Base-by-base conservation (phyloP, 1,140 invertebrate genomes). In the Macrobrachium rosenbergii region DNA sequence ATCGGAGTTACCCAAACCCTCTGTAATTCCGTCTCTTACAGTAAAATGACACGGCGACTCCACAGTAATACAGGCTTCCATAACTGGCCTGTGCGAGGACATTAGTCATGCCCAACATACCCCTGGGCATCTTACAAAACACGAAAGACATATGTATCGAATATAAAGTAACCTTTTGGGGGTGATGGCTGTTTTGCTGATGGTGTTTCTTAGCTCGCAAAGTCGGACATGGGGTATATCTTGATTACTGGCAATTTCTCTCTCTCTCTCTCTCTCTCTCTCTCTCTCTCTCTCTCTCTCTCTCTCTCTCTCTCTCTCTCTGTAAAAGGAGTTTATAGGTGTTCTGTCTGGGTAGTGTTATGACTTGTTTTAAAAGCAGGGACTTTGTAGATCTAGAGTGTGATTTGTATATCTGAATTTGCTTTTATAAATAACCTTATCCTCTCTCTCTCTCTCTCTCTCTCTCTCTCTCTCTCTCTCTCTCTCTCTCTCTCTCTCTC, bases 401-500 rank as follows among this genome's bases (percentile, higher is more conserved):
- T 5, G 2, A 73, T 73, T 21, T 28, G 69, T 75, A 43, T 0
- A 28, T 75, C 16, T 75, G 0, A 28, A 43, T 75, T 6, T 75
- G 6, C 43, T 10, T 75, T 6, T 75, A 28, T 75, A 43, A 11
- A 2, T 75, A 21, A 8, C 8, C 12, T 69, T 10, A 21, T 16
- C 37, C 7, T 43, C 72, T 75, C 72, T 75, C 72, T 75, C 72
- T 75, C 72, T 75, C 72, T 43, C 72, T 75, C 72, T 75, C 72
- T 75, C 72, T 75, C 72, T 75, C 72, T 75, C 72, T 75, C 72
- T 75, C 72, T 75, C 72, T 75, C 72, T 75, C 72, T 75, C 72
- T 75, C 72, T 75, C 72, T 75, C 72, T 75, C 72, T 75, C 72
- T 75, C 72, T 75, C 72, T 75, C 72, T 75, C 28, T 75, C 72